Conservation (phyloP, 2,888 invertebrate genomes). For the Parnassius mnemosyne region DNA sequence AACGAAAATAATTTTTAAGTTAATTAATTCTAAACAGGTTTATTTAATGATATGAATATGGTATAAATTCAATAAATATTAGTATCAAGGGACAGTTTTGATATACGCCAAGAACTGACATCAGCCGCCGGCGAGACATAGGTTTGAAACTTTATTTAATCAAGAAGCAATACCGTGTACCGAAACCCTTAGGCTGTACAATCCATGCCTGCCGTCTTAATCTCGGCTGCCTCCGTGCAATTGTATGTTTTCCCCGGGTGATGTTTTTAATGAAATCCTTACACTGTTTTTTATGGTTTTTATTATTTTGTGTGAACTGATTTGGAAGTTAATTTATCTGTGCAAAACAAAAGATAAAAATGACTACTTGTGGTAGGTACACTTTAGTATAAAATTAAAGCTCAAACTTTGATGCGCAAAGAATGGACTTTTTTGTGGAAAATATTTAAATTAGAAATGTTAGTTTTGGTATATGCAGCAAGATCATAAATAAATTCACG, state of each 20-base stretch:
- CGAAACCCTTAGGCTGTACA: slow-evolving; percentile 48
- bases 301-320: slow-evolving; percentile 6
- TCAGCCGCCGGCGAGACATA: slow-evolving; percentile 64
- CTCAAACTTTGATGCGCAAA: neutral
- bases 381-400: neutral
- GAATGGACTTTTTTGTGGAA: neutral
- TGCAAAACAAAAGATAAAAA: neutral
- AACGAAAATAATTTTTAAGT: neutral
- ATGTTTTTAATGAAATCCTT: slow-evolving; percentile 70
- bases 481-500: slow-evolving; percentile 30
- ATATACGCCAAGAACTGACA: slow-evolving; percentile 64
- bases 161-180: slow-evolving; percentile 57
- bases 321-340: slow-evolving; percentile 11
- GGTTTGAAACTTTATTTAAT: slow-evolving; percentile 77
- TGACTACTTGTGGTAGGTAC: neutral
- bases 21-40: neutral
- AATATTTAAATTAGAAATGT: slow-evolving; percentile 18
- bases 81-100: slow-evolving; percentile 38
- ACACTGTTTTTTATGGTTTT: slow-evolving; percentile 1
- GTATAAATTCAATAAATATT: neutral
- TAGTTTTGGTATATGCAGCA: slow-evolving; percentile 24
- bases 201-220: slow-evolving; percentile 71
- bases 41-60: neutral
- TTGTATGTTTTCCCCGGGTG: slow-evolving; percentile 69
- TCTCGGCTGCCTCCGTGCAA: slow-evolving; percentile 67